Evolutionary conservation across 2,113 vertebrate genomes (phyloP).

Genomic region (Nannobrachium achirus): DNA sequence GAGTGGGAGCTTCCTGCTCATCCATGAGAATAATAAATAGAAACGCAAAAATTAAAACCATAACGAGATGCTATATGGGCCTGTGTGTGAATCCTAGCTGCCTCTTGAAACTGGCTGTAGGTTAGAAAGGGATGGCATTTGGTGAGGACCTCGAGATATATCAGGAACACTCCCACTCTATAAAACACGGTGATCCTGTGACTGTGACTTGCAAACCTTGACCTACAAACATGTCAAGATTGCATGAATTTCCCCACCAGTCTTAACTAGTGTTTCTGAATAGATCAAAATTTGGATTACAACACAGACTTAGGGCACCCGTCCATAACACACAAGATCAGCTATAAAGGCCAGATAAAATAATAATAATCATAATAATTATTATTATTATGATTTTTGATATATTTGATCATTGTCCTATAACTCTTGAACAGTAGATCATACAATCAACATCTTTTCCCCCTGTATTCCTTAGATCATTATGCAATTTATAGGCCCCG

Average conservation of each 20-base stretch:
- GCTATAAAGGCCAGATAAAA: conserved; percentile 12
- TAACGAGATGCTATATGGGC: neutral
- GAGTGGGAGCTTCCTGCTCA: neutral
- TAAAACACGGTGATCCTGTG: neutral
- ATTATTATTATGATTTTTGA: too few relatives aligned
- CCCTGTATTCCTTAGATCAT: too few relatives aligned
- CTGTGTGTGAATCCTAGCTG: neutral
- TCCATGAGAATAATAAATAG: neutral
- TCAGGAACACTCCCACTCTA: neutral
- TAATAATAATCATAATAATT: too few relatives aligned
- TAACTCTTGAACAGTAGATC: too few relatives aligned
- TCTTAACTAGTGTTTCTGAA: neutral
- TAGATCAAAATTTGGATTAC: neutral
- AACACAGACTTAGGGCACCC: neutral
- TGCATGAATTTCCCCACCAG: neutral
- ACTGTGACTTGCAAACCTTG: neutral
- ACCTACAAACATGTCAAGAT: neutral
- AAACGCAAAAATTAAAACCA: neutral
- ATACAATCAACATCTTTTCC: too few relatives aligned
- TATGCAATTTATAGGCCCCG: too few relatives aligned
- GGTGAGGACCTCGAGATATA: neutral
- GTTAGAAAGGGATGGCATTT: neutral
- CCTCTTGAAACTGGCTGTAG: neutral
- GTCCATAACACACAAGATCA: neutral
- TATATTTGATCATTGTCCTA: too few relatives aligned